These are phyloP conservation scores for Homarus americanus DNA, from an alignment of 1,140 invertebrate species.

Conservation along the genomic window DNA sequence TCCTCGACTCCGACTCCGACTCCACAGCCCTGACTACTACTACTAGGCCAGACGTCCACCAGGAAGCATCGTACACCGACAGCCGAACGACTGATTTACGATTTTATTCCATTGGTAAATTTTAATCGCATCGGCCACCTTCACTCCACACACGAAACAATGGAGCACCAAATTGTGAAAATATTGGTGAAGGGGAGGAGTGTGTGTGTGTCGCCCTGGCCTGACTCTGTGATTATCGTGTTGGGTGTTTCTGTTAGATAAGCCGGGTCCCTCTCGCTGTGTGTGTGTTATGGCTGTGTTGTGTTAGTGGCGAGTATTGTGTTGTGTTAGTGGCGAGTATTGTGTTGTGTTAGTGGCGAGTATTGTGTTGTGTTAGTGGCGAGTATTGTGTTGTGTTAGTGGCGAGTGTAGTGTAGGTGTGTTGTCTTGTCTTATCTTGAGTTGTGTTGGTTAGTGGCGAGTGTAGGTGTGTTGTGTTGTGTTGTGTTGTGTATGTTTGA, in stretches of 20 bases:
- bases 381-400: not conserved
- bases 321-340: too few species aligned
- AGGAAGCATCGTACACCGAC: not conserved
- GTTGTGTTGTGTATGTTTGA: too few species aligned
- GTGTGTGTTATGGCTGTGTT: slow-evolving; percentile 47
- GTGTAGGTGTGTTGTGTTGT: too few species aligned
- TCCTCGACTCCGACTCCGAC: not conserved
- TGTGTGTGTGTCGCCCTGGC: not conserved
- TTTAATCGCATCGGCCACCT: slow-evolving; percentile 62
- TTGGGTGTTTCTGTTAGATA: not conserved
- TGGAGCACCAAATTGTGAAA: slow-evolving; percentile 59
- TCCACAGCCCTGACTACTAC: too few species aligned
- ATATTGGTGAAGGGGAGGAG: slow-evolving; percentile 40
- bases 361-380: not conserved
- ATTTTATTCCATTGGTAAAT: slow-evolving; percentile 68
- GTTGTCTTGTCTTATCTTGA: too few species aligned
- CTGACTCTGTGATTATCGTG: not conserved
- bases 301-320: slow-evolving; percentile 9
- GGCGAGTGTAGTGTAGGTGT: too few species aligned
- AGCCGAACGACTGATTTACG: slow-evolving; percentile 42
- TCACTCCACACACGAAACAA: slow-evolving; percentile 46
- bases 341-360: too few species aligned
- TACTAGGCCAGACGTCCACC: not conserved
- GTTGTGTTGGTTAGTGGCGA: too few species aligned
- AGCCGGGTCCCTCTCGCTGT: not conserved